A percentile compares a stretch with the other conserved stretches of the same genome.
Conservation (phyloP, 1,140 invertebrate species). For the Caenorhabditis brenneri region DNA sequence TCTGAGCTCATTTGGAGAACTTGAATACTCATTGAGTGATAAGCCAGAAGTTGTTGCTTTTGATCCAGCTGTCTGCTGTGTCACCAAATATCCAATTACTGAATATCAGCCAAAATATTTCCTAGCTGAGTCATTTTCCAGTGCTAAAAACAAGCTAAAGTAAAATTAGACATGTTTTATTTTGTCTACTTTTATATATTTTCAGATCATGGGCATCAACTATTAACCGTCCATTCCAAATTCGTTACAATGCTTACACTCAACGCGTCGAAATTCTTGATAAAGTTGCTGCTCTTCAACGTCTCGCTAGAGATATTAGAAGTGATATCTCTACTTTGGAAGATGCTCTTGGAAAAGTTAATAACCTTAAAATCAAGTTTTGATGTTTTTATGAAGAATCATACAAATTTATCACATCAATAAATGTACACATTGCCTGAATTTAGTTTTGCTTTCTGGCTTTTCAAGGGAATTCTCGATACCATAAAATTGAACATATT, state of each 20-base stretch:
- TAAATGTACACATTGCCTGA: no score
- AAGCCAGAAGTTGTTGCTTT: constrained; percentile 82
- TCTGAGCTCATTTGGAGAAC: constrained; percentile 92
- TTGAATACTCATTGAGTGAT: constrained; percentile 82
- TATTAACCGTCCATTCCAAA: constrained; percentile 89
- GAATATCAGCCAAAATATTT: constrained; percentile 95
- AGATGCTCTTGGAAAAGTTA: constrained; percentile 57
- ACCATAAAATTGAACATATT: no score
- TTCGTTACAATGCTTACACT: constrained; percentile 94
- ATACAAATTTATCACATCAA: no score
- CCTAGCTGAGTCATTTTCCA: constrained; percentile 90
- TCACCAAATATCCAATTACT: constrained; percentile 92
- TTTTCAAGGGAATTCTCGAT: no score
- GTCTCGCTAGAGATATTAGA: constrained; percentile 67
- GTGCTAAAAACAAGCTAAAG: constrained; percentile 95
- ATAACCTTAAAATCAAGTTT: constrained; percentile 4
- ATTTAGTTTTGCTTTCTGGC: no score
- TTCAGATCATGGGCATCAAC: constrained; percentile 86
- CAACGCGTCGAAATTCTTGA: constrained; percentile 86
- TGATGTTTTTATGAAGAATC: not conserved
- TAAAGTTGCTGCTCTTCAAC: constrained; percentile 61
- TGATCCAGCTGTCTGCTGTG: constrained; percentile 83
- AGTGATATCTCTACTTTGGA: constrained; percentile 57
- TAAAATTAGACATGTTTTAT: constrained; percentile 71
- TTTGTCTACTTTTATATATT: constrained; percentile 77